Evolutionary conservation across 2,113 vertebrate genomes (phyloP), one percentile per base, ranked within the genome.

Genomic region (Crypturellus undulatus): DNA sequence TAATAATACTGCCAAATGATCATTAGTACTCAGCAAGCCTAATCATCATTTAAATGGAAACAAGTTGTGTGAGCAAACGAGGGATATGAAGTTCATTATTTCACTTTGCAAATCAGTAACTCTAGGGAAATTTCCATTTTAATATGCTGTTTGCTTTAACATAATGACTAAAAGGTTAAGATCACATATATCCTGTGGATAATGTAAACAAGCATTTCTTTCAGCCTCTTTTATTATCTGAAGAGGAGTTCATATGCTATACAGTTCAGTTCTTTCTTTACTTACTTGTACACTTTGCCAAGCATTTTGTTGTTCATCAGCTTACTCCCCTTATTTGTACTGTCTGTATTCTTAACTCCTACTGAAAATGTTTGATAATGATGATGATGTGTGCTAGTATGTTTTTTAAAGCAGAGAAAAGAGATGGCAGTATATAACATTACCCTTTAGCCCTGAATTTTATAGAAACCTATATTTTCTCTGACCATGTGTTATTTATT

Each of bases 61-160:
- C 67, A 92, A 92, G 84, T 45, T 54, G 51, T 64, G 52, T 43
- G n/a, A 93, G 62, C 40, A 89, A 97, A 91, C 0, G 3, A 81
- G 79, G 91, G 75, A 82, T 63, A 81, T 18, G 76, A 89, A 96
- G 62, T 91, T 94, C 42, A 90, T 94, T 79, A 95, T 94, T 96
- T 96, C n/a, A 92, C 49, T 96, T 89, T 91, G 52, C 47, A 96
- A 96, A 87, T 94, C 80, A 91, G 75, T 60, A 93, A 71, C 88
- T 93, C 60, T 71, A 34, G 75, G 83, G 51, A 93, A 76, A 94
- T 94, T 94, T 93, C 65, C 52, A 91, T 81, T 96, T 91, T 96
- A 93, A 79, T 89, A 90, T 77, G 56, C 26, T 89, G 56, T 89
- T 95, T 78, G 49, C 82, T 96, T 81, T 82, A 64, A 63, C 0